Base-by-base conservation (phyloP, 2,797 vertebrate genomes). In the Chromobotia macracanthus region DNA sequence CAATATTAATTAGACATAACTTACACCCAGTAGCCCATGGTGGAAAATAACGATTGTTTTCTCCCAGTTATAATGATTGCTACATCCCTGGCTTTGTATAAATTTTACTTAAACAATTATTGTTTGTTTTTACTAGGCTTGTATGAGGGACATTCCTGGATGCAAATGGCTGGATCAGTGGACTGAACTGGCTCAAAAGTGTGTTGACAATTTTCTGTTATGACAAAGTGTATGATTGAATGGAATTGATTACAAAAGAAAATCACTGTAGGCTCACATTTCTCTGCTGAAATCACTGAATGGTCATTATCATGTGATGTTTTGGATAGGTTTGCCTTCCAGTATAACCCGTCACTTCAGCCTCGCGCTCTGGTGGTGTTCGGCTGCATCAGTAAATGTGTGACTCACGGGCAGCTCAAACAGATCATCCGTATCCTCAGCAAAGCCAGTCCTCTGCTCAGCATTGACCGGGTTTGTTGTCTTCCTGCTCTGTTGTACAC, bases 161-260 rank as follows among this genome's bases (percentile, higher is more conserved):
- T 98, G 97, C 92, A 98, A 98, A 88, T 99, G 97, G 97, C 92
- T 99, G 73, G 97, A 99, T 89, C 97, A 99, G 87, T 99, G 97
- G 97, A 99, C 96, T 7, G 97, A 99, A 82, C 94, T 99, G 7
- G 97, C 97, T 63, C 97, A 99, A 78, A 99, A 97, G 97, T 99
- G 93, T 60, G 69, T 63, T 21, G 28, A 15, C 19, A n/a, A 28
- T 28, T 28, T 28, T 28, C 28, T 28, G 28, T 28, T 28, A 28
- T 4, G 4, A 4, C 1, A 28, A 28, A 4, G 1, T 1, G 1
- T 28, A 1, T n/a, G n/a, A n/a, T n/a, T n/a, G n/a, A 4, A 28
- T 28, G 1, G 28, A 28, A 28, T 28, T 4, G 1, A 23, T 63
- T 38, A 5, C 18, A 28, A 28, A 28, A 77, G n/a, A n/a, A 23